phyloP scores from a whole-genome alignment of 2,797 vertebrate species.

The Poeciliopsis gracilis region DNA sequence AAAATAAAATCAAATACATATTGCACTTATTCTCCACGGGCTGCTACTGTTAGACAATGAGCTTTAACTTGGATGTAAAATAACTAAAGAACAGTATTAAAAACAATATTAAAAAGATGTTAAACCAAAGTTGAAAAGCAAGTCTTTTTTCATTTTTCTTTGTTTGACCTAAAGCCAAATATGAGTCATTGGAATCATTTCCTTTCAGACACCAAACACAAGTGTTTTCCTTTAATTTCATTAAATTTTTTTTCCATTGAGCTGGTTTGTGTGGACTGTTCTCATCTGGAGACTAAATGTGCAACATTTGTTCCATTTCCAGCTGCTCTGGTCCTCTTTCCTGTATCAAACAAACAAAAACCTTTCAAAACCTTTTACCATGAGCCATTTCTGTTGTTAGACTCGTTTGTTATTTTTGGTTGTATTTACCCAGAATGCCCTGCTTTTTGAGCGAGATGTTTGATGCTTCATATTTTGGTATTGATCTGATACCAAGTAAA shows the following conservation, averaged over 20 bases:
- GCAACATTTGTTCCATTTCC: background rate
- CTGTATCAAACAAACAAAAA: too few relatives aligned
- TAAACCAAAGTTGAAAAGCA: background rate
- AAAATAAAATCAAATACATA: background rate
- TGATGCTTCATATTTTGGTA: too few relatives aligned
- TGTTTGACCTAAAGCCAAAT: background rate
- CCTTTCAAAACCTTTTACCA: too few relatives aligned
- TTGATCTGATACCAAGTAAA: too few relatives aligned
- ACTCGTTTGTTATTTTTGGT: too few relatives aligned
- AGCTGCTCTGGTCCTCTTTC: too few relatives aligned
- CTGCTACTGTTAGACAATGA: slow-evolving; percentile 16
- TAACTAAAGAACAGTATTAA: slow-evolving; percentile 58
- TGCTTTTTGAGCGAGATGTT: too few relatives aligned
- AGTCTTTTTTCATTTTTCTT: background rate
- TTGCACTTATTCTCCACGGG: slow-evolving; percentile 59
- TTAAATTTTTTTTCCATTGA: background rate
- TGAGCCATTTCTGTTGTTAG: too few relatives aligned
- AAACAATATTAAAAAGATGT: slow-evolving; percentile 41
- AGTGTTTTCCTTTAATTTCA: background rate
- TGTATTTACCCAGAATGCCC: too few relatives aligned
- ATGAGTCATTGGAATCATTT: background rate
- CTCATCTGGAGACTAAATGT: background rate
- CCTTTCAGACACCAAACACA: background rate
- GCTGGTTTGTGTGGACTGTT: background rate
- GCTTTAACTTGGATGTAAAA: slow-evolving; percentile 44